phyloP scores from a whole-genome alignment of 2,888 invertebrate genomes.

The Mythimna pallens region DNA sequence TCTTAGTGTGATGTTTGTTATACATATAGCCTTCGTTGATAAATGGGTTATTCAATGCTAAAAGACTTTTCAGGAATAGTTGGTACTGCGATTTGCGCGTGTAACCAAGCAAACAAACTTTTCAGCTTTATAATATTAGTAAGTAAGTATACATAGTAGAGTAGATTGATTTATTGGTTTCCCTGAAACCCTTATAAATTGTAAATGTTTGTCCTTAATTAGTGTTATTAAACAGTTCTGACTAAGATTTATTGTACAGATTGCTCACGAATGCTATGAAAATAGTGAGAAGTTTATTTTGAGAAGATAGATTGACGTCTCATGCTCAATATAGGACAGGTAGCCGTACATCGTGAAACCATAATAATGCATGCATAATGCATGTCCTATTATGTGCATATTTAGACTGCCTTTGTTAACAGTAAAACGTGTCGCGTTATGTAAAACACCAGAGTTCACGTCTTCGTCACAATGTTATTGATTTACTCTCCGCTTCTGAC shows the following conservation, averaged over 20 bases:
- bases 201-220: conserved; percentile 6
- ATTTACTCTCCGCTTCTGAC: conserved; percentile 35
- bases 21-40: no score
- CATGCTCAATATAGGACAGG: conserved; percentile 47
- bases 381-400: conserved; percentile 36
- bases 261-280: conserved; percentile 11
- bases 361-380: conserved; percentile 36
- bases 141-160: background rate
- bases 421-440: conserved; percentile 33
- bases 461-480: conserved; percentile 34
- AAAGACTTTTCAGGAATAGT: no score
- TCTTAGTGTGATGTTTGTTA: no score
- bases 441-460: conserved; percentile 37
- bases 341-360: conserved; percentile 45
- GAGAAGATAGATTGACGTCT: conserved; percentile 43
- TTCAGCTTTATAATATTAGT: no score
- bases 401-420: conserved; percentile 29
- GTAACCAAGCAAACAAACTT: no score
- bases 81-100: no score
- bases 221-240: background rate
- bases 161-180: background rate
- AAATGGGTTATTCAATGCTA: no score
- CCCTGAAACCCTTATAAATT: background rate
- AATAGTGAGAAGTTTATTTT: conserved; percentile 42
- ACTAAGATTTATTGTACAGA: conserved; percentile 22